Conservation (phyloP, 2,113 vertebrate genomes). For the Mormoops blainvillei region DNA sequence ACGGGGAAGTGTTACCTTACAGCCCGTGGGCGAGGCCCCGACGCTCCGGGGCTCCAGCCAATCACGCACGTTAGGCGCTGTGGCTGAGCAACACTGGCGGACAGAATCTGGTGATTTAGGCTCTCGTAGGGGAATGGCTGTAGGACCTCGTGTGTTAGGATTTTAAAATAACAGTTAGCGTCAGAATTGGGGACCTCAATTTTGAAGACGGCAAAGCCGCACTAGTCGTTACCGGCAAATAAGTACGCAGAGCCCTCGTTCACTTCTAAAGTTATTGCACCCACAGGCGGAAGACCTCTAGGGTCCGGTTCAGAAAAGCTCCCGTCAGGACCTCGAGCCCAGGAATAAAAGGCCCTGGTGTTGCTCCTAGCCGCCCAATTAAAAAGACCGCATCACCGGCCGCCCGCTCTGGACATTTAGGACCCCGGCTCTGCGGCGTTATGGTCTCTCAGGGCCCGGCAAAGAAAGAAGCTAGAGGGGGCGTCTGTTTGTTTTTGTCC, state of each 20-base stretch:
- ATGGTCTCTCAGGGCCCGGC: not conserved
- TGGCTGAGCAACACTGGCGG: fast-evolving
- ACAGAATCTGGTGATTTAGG: fast-evolving
- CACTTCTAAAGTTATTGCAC: fast-evolving
- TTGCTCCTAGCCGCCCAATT: not conserved
- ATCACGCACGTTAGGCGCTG: not conserved
- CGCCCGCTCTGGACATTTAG: fast-evolving
- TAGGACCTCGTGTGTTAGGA: no score
- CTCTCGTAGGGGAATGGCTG: fast-evolving
- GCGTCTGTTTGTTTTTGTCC: no score
- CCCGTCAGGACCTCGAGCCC: not conserved
- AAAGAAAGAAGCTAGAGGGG: not conserved
- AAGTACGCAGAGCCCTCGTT: not conserved
- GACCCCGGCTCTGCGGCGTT: not conserved
- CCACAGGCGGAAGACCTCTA: not conserved
- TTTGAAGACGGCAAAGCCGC: not conserved
- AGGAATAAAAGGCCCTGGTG: not conserved
- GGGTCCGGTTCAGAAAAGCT: conserved; percentile 29
- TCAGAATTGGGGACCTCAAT: not conserved
- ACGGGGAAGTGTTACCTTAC: fast-evolving
- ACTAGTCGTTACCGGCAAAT: fast-evolving
- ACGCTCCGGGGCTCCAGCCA: not conserved
- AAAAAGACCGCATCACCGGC: not conserved
- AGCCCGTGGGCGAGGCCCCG: not conserved
- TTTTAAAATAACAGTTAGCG: not conserved